Percentiles rank a stretch among this genome's conserved stretches.
phyloP scores from a whole-genome alignment of 1,140 invertebrate genomes.

The Halictus rubicundus region DNA sequence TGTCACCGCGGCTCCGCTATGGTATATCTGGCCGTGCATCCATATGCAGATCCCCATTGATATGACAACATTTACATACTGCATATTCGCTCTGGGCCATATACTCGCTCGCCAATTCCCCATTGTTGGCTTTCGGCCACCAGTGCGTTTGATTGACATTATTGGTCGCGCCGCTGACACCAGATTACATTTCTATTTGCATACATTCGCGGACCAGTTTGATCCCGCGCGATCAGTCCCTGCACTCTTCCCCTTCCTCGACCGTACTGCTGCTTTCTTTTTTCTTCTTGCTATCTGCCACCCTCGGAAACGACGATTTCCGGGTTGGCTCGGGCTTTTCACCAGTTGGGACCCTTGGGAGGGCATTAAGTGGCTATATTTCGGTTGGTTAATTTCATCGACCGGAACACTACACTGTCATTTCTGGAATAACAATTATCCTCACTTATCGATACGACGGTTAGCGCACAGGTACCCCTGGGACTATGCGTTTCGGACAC shows the following conservation, averaged over 20 bases:
- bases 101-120: constrained; percentile 78
- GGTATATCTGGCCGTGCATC: constrained; percentile 76
- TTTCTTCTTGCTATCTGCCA: not conserved
- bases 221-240: constrained; percentile 47
- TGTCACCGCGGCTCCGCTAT: constrained; percentile 68
- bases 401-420: too few species aligned
- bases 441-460: too few species aligned
- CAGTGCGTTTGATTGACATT: constrained; percentile 81
- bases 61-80: constrained; percentile 82
- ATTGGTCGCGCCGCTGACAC: constrained; percentile 80
- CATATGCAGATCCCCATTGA: constrained; percentile 80
- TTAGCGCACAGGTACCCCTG: too few species aligned
- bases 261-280: constrained; percentile 7
- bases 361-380: too few species aligned
- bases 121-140: constrained; percentile 79
- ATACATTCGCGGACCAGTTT: constrained; percentile 77
- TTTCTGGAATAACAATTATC: too few species aligned
- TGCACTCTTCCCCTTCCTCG: constrained; percentile 12
- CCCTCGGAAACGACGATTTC: constrained; percentile 20
- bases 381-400: too few species aligned
- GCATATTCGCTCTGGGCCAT: constrained; percentile 80
- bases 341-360: not conserved
- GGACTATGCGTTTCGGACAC: too few species aligned
- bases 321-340: not conserved
- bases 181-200: constrained; percentile 82